Evolutionary conservation across 2,888 invertebrate genomes (phyloP), one percentile per base, ranked within the genome.

Genomic region (Phortica magna): DNA sequence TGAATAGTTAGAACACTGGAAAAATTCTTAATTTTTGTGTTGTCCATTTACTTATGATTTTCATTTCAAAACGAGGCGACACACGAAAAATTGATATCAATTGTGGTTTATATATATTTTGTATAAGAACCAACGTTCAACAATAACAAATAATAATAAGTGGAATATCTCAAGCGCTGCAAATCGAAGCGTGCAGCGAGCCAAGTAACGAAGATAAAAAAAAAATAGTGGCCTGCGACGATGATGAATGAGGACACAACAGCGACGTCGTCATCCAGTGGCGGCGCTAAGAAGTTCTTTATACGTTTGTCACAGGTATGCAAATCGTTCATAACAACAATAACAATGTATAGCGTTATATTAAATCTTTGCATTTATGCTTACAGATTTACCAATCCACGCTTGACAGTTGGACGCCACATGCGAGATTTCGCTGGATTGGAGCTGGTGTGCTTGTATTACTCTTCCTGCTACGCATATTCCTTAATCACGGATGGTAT

Each of bases 401-500:
- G 84, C 93, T 98, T 93, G 98, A 98, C 93, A 94, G 94, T 90
- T 96, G 96, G 94, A 97, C 97, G 84, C 97, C 98, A 77, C 95
- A 96, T 90, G 93, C 94, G 81, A 94, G 94, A 90, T 94, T 95
- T 84, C 94, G 98, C 93, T 98, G 98, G 98, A 92, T 94, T 77
- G 95, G 95, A 87, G 95, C 96, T 80, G 92, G 94, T 85, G 91
- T 94, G 80, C 92, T 98, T 83, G 92, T 97, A 90, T 87, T 95
- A 79, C 90, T 95, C 91, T 98, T 98, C 93, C 93, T 96, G 90
- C 92, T 96, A 88, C 94, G 97, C 92, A 95, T 98, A 92, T 93
- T 97, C 91, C 92, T 96, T 84, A 94, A 95, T 91, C 97, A 99
- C 97, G 99, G 99, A 84, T 99, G 99, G 98, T 99, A 99, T 92